phyloP scores from a whole-genome alignment of 2,888 invertebrate species.

The Drosophila nr. medialis region DNA sequence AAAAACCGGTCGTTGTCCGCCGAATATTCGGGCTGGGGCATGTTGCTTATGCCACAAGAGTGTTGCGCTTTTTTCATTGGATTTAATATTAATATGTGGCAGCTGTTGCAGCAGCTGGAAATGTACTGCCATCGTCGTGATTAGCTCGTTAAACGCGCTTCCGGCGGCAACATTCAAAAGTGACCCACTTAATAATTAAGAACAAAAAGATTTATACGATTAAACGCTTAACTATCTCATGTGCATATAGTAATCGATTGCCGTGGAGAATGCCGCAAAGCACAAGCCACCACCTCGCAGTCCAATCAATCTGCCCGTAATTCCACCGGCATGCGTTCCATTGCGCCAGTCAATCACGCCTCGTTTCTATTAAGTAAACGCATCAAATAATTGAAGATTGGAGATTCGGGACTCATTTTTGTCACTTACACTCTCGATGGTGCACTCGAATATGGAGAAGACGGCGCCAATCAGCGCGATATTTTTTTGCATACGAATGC shows the following conservation, averaged over 20 bases:
- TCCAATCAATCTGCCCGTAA: conserved; percentile 97
- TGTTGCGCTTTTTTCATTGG: conserved; percentile 44
- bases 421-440: conserved; percentile 92
- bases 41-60: conserved; percentile 64
- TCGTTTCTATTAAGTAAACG: conserved; percentile 86
- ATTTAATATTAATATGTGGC: conserved; percentile 55
- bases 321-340: conserved; percentile 96
- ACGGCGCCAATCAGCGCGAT: conserved; percentile 98
- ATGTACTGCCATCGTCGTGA: conserved; percentile 37
- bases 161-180: conserved; percentile 38
- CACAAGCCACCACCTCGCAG: conserved; percentile 97
- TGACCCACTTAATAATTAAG: conserved; percentile 39
- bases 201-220: conserved; percentile 63
- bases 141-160: conserved; percentile 40
- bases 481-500: conserved; percentile 96
- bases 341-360: conserved; percentile 99
- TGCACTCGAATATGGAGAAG: conserved; percentile 97
- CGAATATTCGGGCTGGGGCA: conserved; percentile 71
- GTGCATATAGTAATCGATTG: conserved; percentile 98
- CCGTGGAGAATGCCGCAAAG: conserved; percentile 98
- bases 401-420: not conserved
- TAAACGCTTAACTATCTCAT: conserved; percentile 75
- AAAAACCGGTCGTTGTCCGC: conserved; percentile 72
- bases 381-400: not conserved
- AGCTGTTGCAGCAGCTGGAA: conserved; percentile 54